Evolutionary conservation across 1,140 invertebrate genomes (phyloP).

Genomic region (Dinoponera quadriceps): DNA sequence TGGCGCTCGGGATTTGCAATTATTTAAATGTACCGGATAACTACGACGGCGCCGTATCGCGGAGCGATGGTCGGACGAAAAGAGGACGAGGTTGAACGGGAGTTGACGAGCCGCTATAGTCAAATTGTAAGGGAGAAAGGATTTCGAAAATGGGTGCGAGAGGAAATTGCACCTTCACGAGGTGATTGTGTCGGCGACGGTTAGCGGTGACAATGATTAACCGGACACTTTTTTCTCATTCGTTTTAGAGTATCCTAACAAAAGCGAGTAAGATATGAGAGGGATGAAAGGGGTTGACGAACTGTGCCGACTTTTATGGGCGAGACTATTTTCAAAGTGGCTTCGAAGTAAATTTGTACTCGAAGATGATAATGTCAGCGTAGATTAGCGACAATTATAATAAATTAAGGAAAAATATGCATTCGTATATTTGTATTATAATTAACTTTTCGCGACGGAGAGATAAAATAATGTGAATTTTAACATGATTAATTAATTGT

Average conservation of each 20-base stretch:
- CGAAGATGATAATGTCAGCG: neutral
- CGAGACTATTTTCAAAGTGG: neutral
- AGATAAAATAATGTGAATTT: neutral
- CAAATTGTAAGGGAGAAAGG: slow-evolving; percentile 20
- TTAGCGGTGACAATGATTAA: slow-evolving; percentile 32
- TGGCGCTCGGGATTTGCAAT: slow-evolving; percentile 79
- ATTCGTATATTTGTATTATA: neutral
- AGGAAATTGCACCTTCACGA: slow-evolving; percentile 35
- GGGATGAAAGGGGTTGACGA: neutral
- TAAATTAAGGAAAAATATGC: neutral
- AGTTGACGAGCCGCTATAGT: slow-evolving; percentile 34
- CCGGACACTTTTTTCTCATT: neutral
- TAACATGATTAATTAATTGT: neutral
- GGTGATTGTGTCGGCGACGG: slow-evolving; percentile 21
- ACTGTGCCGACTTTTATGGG: neutral
- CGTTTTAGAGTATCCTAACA: neutral
- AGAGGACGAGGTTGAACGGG: neutral
- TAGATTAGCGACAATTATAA: neutral
- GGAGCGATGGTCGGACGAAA: neutral
- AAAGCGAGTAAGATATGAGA: neutral
- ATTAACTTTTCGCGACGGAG: neutral
- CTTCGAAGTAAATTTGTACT: neutral
- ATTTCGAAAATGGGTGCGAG: slow-evolving; percentile 45
- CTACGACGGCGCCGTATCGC: slow-evolving; percentile 50
- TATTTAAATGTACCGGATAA: slow-evolving; percentile 82